These are phyloP conservation scores for Astreopora myriophthalma DNA, from an alignment of 64 coral and sea anemone genomes.

Conservation along the genomic window DNA sequence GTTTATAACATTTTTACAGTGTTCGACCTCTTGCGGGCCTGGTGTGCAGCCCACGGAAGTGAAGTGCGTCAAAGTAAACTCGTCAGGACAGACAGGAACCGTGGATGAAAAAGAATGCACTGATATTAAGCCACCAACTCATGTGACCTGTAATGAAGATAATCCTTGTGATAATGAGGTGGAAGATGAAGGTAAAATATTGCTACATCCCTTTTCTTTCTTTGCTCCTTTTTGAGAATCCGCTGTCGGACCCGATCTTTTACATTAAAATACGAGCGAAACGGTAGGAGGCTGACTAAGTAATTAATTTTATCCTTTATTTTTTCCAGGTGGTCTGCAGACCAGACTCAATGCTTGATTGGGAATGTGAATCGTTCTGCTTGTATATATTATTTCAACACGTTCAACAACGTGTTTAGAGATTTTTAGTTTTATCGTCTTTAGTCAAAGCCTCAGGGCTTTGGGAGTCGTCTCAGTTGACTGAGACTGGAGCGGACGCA, in stretches of 20 bases:
- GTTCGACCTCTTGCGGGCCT: constrained; percentile 36
- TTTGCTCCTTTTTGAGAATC: no score
- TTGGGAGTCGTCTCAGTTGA: no score
- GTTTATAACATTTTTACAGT: neutral
- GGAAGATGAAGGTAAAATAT: neutral
- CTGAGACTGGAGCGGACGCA: no score
- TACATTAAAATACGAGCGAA: no score
- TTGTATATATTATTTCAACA: neutral
- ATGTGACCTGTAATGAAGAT: constrained; percentile 25
- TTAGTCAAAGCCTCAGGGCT: no score
- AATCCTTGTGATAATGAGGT: neutral
- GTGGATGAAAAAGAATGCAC: constrained; percentile 39
- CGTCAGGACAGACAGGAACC: neutral
- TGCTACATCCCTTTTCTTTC: neutral
- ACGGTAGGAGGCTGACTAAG: no score
- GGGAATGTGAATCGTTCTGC: neutral
- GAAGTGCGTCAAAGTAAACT: neutral
- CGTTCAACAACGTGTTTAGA: neutral
- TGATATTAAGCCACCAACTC: constrained; percentile 17
- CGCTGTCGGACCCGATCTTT: no score
- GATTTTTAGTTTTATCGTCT: neutral
- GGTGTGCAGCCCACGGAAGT: constrained; percentile 15
- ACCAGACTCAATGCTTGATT: neutral
- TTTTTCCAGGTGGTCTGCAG: neutral
- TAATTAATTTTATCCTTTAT: neutral